These are phyloP conservation scores for Eupithecia exiguata DNA, from an alignment of 2,888 invertebrate genomes.

Conservation along the genomic window DNA sequence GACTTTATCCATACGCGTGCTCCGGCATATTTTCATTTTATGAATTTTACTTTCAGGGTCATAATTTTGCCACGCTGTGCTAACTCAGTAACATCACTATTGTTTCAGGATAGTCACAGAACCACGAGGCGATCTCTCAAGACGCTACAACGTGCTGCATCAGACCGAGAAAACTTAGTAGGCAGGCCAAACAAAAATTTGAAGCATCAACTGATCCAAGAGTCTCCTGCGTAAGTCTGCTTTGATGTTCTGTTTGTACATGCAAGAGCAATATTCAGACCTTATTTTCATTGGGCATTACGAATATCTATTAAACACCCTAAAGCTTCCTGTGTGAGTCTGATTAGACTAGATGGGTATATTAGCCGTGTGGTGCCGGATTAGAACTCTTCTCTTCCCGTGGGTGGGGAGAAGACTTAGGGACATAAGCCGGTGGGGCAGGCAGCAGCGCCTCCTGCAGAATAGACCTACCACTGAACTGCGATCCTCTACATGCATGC, in stretches of 20 bases:
- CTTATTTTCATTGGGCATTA: not conserved
- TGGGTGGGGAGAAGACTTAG: too few relatives aligned
- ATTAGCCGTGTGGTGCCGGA: too few relatives aligned
- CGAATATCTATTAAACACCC: not conserved
- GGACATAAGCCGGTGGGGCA: too few relatives aligned
- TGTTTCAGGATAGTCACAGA: slow-evolving; percentile 52
- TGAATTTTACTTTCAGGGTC: not conserved
- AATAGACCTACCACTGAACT: too few relatives aligned
- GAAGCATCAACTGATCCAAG: slow-evolving; percentile 80
- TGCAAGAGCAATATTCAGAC: not conserved
- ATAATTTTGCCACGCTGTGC: not conserved
- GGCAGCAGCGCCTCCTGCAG: too few relatives aligned
- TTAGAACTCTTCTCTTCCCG: too few relatives aligned
- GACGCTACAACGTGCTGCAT: slow-evolving; percentile 88
- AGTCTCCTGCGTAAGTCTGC: slow-evolving; percentile 75
- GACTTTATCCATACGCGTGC: not conserved
- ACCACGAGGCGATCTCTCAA: slow-evolving; percentile 87
- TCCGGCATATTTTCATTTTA: not conserved
- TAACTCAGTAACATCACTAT: not conserved
- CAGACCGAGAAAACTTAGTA: slow-evolving; percentile 90
- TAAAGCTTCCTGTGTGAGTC: not conserved
- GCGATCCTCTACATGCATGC: too few relatives aligned
- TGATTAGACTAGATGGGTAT: not conserved
- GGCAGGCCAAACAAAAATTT: slow-evolving; percentile 84
- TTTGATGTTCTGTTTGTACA: not conserved